These are phyloP conservation scores for Bombus haemorrhoidalis DNA, from an alignment of 1,140 invertebrate species.

Conservation along the genomic window DNA sequence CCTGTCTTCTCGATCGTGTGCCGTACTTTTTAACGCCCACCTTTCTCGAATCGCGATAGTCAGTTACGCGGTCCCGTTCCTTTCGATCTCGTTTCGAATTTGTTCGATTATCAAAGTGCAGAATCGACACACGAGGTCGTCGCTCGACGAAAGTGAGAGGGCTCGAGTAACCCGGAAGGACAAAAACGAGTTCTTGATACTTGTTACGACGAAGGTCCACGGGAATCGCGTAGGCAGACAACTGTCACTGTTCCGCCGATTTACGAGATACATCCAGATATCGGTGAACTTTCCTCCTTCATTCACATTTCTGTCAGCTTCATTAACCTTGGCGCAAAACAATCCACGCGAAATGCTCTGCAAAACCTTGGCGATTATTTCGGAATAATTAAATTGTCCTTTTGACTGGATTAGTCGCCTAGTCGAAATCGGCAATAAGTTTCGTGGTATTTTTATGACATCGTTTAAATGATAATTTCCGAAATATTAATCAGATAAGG, in stretches of 20 bases:
- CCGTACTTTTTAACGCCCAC: not conserved
- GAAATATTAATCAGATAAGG: not conserved
- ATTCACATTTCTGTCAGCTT: not conserved
- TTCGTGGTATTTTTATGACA: not conserved
- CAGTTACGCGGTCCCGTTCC: not conserved
- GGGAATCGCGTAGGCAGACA: constrained; percentile 20
- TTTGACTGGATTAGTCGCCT: not conserved
- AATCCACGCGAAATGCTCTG: not conserved
- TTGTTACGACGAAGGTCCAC: constrained; percentile 52
- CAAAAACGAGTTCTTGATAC: constrained; percentile 61
- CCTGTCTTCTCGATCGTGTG: not conserved
- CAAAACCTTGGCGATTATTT: not conserved
- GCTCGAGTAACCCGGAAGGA: constrained; percentile 66
- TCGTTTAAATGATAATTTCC: not conserved
- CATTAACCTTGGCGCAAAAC: not conserved
- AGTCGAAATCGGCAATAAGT: not conserved
- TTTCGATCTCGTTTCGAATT: constrained; percentile 45
- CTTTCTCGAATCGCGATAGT: not conserved
- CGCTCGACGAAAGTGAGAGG: constrained; percentile 80
- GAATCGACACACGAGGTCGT: constrained; percentile 71
- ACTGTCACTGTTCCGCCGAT: constrained; percentile 31
- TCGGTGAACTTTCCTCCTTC: not conserved
- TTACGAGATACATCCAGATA: constrained; percentile 18
- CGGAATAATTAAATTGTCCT: not conserved
- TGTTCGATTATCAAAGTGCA: constrained; percentile 30